These are phyloP conservation scores for Platorchestia sp. DNA, from an alignment of 1,140 invertebrate species.

Conservation along the genomic window DNA sequence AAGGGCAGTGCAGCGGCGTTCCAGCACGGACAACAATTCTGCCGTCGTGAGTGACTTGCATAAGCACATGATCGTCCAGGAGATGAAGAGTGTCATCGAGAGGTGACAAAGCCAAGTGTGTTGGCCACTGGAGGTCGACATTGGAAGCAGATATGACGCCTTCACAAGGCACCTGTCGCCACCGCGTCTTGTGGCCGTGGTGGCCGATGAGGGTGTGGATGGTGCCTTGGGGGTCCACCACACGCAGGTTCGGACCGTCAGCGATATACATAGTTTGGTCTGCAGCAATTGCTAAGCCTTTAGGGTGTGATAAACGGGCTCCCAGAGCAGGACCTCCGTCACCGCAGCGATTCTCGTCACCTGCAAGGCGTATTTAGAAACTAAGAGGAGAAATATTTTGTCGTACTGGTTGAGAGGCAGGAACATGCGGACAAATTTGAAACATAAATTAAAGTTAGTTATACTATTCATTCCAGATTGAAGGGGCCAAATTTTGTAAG, in stretches of 20 bases:
- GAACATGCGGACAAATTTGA: no score
- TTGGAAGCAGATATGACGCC: slow-evolving; percentile 81
- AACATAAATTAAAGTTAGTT: no score
- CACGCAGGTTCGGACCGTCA: slow-evolving; percentile 92
- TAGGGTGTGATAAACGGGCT: slow-evolving; percentile 94
- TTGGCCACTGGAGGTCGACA: slow-evolving; percentile 95
- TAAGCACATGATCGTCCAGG: slow-evolving; percentile 90
- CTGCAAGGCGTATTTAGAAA: slow-evolving; percentile 69
- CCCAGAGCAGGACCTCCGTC: slow-evolving; percentile 91
- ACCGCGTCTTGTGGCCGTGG: slow-evolving; percentile 91
- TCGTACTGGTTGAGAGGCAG: no score
- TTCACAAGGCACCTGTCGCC: slow-evolving; percentile 88
- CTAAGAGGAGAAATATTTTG: no score
- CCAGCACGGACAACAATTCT: slow-evolving; percentile 93
- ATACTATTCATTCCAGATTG: no score
- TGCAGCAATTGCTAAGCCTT: slow-evolving; percentile 90
- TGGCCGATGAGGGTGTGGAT: slow-evolving; percentile 96
- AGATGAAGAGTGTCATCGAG: slow-evolving; percentile 94
- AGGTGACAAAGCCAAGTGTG: slow-evolving; percentile 90
- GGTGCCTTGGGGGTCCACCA: slow-evolving; percentile 90
- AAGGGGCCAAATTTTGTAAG: not conserved
- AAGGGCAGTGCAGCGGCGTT: slow-evolving; percentile 86
- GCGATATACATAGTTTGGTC: slow-evolving; percentile 96
- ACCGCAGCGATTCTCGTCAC: slow-evolving; percentile 88
- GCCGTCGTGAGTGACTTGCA: slow-evolving; percentile 90